Evolutionary conservation across 2,797 vertebrate genomes (phyloP).

Genomic region (Lutjanus campechanus): DNA sequence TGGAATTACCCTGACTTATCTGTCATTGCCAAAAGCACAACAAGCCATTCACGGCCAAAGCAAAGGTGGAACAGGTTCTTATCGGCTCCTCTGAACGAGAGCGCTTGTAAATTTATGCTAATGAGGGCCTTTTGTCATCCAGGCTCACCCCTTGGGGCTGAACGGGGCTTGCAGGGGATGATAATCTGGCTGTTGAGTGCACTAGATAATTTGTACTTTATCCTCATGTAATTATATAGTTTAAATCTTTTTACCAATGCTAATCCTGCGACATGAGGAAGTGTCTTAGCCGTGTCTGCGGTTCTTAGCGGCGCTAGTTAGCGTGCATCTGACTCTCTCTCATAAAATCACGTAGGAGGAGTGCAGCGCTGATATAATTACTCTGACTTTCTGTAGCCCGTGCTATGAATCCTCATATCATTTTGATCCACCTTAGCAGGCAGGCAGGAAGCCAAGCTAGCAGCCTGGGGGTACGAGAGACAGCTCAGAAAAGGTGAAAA

Average conservation of each 20-base stretch:
- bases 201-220: conserved; percentile 92
- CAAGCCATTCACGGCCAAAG: conserved; percentile 93
- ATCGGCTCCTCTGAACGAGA: conserved; percentile 88
- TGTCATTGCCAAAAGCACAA: conserved; percentile 97
- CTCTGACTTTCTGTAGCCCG: conserved; percentile 78
- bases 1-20: conserved; percentile 98
- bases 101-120: conserved; percentile 96
- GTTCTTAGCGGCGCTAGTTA: conserved; percentile 74
- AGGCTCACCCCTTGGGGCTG: conserved; percentile 84
- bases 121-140: conserved; percentile 91
- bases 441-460: conserved; percentile 69
- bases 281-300: conserved; percentile 70
- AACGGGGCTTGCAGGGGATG: conserved; percentile 74
- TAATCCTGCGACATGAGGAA: conserved; percentile 87
- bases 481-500: conserved; percentile 61
- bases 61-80: conserved; percentile 95
- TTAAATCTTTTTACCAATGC: conserved; percentile 90
- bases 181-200: conserved; percentile 92
- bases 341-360: conserved; percentile 71
- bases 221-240: conserved; percentile 95
- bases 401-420: conserved; percentile 73
- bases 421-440: conserved; percentile 78
- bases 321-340: conserved; percentile 67
- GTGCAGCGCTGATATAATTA: conserved; percentile 74
- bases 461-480: conserved; percentile 59